Base-by-base conservation (phyloP, 2,797 vertebrate species). In the Tenualosa thibaudeaui region DNA sequence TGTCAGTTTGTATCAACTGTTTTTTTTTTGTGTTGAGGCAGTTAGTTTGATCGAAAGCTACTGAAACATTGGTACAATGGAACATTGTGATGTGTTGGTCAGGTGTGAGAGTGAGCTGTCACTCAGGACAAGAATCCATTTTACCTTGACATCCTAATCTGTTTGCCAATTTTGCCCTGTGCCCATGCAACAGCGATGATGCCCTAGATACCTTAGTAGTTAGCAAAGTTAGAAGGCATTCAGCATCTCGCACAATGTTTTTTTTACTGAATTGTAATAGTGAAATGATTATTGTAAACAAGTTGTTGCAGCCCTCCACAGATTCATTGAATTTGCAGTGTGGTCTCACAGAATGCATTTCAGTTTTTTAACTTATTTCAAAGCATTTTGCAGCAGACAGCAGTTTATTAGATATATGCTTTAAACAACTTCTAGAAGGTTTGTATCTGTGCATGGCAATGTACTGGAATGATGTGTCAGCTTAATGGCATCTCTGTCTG, bases 401-500 rank as follows among this genome's bases (percentile, higher is more conserved):
- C 31, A 43, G 40, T 78, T 78, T 78, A 13, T 7, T 8, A 46
- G 15, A 71, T 71, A 49, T 49, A 49, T 49, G 65, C 26, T 40
- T 78, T 40, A 17, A 75, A 75, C 4, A 6, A 46, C 71, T 43
- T 78, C 71, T 22, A 22, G 17, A 78, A 71, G 68, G 37, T 17
- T 22, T 46, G 71, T 78, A 7, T 78, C 71, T 46, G 71, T 78
- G 37, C 37, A 78, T 22, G 71, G 71, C 71, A 8, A 40, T 78
- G 37, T 17, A 19, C 65, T 78, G 17, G 19, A 78, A 78, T 78
- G 71, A 78, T 78, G 71, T 43, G 71, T 78, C 71, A 22, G 71
- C 71, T 78, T 3, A 78, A 19, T 46, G 17, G 37, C 71, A 78
- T 46, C 40, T 22, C 71, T 78, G 71, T 78, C 37, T 43, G 40